Percentiles rank a stretch among this genome's conserved stretches.
These are phyloP conservation scores for Lordiphosa andalusiaca DNA, from an alignment of 2,888 invertebrate genomes.

Conservation along the genomic window DNA sequence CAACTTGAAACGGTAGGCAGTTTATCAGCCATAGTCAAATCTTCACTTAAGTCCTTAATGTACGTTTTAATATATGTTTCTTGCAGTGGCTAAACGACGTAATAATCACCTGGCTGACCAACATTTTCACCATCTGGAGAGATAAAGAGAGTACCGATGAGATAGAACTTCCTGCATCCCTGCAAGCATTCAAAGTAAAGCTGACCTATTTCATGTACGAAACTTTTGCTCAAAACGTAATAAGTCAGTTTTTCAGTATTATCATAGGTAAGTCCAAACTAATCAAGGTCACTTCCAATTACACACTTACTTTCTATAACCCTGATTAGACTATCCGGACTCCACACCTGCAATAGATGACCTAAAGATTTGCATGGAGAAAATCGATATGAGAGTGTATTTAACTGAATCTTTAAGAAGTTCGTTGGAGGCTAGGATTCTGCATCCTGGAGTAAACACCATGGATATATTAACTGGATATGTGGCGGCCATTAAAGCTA, in stretches of 20 bases:
- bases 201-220: conserved; percentile 91
- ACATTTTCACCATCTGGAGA: conserved; percentile 88
- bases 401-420: conserved; percentile 90
- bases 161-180: conserved; percentile 77
- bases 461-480: conserved; percentile 97
- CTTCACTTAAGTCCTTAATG: neutral
- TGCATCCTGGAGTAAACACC: conserved; percentile 97
- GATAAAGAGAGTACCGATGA: conserved; percentile 82
- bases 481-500: conserved; percentile 95
- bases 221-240: conserved; percentile 92
- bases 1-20: conserved; percentile 86
- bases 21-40: neutral
- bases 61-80: neutral
- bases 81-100: conserved; percentile 91
- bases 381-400: conserved; percentile 89
- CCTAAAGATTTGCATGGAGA: conserved; percentile 90
- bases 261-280: conserved; percentile 85
- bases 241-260: conserved; percentile 96
- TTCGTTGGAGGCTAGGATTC: conserved; percentile 90
- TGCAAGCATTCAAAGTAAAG: conserved; percentile 87
- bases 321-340: conserved; percentile 91
- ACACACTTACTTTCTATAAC: neutral
- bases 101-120: conserved; percentile 91
- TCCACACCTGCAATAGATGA: conserved; percentile 96
- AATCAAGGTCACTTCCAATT: no score